Percentiles rank a stretch among this genome's conserved stretches.
phyloP scores from a whole-genome alignment of 2,113 vertebrate species.

The Rattus rattus region DNA sequence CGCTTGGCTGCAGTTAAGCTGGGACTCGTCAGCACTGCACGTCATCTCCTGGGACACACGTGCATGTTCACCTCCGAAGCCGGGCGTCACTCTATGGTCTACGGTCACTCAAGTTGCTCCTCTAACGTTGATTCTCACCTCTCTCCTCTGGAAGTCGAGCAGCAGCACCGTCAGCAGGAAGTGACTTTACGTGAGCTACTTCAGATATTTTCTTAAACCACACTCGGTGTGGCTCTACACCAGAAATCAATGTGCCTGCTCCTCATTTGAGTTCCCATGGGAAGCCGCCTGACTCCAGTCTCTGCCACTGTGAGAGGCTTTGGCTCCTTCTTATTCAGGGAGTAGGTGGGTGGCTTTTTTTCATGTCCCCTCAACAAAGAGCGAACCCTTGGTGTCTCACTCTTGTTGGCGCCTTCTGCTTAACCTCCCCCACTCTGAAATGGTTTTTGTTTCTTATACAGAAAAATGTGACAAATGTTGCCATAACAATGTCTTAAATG shows the following conservation, averaged over 20 bases:
- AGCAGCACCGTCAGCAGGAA: not conserved
- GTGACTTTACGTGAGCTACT: not conserved
- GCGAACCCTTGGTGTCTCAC: not conserved
- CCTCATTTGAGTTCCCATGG: not conserved
- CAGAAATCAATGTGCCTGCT: not conserved
- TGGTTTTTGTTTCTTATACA: not conserved
- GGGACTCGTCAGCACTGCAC: too few species aligned
- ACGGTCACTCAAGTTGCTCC: not conserved
- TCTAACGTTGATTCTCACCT: not conserved
- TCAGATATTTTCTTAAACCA: not conserved
- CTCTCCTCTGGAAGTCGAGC: not conserved
- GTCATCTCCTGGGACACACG: not conserved
- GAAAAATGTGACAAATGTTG: not conserved
- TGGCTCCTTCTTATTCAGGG: too few species aligned
- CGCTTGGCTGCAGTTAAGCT: not conserved
- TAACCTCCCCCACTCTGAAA: not conserved
- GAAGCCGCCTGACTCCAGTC: not conserved
- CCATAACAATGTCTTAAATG: not conserved
- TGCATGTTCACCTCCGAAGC: not conserved
- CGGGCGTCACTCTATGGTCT: not conserved
- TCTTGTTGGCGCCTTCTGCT: not conserved
- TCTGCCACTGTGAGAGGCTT: not conserved
- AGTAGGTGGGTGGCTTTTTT: not conserved
- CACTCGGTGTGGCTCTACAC: not conserved
- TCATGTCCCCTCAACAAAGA: not conserved